Conservation (phyloP, 2,888 invertebrate genomes). For the Fragum fragum region DNA sequence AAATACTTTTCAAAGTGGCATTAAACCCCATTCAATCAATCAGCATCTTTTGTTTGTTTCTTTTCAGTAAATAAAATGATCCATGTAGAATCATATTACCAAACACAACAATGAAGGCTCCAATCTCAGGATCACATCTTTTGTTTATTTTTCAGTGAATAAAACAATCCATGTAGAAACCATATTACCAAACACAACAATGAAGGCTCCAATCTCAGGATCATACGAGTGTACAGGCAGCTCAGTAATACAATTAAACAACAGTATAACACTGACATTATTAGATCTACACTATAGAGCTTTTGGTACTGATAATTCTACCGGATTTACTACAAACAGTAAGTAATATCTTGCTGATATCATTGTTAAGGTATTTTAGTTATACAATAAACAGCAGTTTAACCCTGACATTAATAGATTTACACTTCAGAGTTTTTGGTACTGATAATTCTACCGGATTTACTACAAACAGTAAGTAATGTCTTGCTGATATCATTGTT, state of each 20-base stretch:
- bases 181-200: constrained; percentile 35
- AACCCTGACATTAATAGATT: constrained; percentile 28
- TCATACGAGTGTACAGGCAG: constrained; percentile 46
- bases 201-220: constrained; percentile 19
- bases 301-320: constrained; percentile 40
- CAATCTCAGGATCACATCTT: constrained; percentile 37
- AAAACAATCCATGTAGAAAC: not conserved
- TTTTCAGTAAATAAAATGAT: constrained; percentile 21
- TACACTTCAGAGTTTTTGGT: constrained; percentile 56
- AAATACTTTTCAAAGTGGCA: no score
- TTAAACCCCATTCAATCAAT: no score
- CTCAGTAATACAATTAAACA: constrained; percentile 23
- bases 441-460: constrained; percentile 37
- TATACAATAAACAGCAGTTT: constrained; percentile 28
- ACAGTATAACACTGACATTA: constrained; percentile 33
- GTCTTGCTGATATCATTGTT: constrained; percentile 40
- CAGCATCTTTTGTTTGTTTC: no score
- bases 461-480: constrained; percentile 39
- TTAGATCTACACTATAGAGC: constrained; percentile 50
- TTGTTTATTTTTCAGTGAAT: constrained; percentile 24
- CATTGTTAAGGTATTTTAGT: constrained; percentile 24
- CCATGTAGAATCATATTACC: constrained; percentile 25
- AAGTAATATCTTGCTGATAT: constrained; percentile 38
- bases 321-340: constrained; percentile 44
- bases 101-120: constrained; percentile 28